phyloP scores from a whole-genome alignment of 1,140 invertebrate species.

The Drosophila kohkoa region DNA sequence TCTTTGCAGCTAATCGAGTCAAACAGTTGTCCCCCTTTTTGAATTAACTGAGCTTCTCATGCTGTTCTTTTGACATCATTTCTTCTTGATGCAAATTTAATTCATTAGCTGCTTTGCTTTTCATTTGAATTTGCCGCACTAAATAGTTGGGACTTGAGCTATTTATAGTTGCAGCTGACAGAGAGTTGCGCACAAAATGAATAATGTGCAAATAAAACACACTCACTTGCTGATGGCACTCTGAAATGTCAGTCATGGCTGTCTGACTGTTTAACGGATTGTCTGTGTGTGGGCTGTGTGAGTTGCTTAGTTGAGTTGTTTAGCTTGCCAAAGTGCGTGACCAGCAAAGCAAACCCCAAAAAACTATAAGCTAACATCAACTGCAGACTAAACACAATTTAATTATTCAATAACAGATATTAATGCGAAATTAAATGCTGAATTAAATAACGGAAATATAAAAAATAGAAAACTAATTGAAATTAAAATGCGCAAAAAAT shows the following conservation, averaged over 20 bases:
- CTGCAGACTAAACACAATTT: neutral
- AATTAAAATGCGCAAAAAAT: too few species aligned
- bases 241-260: conserved; percentile 29
- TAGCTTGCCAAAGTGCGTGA: conserved; percentile 37
- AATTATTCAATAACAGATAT: conserved; percentile 1
- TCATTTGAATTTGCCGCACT: neutral
- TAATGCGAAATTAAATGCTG: neutral
- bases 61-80: neutral
- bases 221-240: conserved; percentile 15
- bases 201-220: conserved; percentile 39
- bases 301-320: conserved; percentile 12
- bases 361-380: conserved; percentile 2
- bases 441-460: neutral
- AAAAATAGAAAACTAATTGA: too few species aligned
- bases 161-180: conserved; percentile 35
- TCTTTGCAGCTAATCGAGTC: conserved; percentile 1
- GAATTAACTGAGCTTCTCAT: neutral
- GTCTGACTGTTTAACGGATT: conserved; percentile 9
- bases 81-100: neutral
- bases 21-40: neutral
- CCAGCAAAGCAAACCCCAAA: conserved; percentile 12
- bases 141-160: conserved; percentile 9
- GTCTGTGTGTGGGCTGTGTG: neutral
- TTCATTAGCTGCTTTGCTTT: conserved; percentile 2
- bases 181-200: conserved; percentile 20